Evolutionary conservation across 2,113 vertebrate genomes (phyloP).

Genomic region (Sorex fumeus): DNA sequence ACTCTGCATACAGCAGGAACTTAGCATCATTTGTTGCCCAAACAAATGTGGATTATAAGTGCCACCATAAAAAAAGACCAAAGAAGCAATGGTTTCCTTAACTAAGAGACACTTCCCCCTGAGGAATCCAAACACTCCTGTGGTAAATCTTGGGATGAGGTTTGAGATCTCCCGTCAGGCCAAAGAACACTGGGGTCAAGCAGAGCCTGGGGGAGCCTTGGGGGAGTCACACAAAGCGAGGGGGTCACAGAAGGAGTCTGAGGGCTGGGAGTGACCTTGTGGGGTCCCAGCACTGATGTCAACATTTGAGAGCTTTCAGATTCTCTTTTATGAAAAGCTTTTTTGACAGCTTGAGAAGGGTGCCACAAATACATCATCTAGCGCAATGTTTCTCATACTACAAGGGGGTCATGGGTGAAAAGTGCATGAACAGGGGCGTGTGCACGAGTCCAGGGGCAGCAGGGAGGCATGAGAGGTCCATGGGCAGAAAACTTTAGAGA

Average conservation of each 20-base stretch:
- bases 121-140: neutral
- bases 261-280: neutral
- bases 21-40: neutral
- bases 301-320: neutral
- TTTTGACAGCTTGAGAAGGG: slow-evolving; percentile 35
- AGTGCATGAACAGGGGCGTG: no score
- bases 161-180: neutral
- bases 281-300: neutral
- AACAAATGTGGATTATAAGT: neutral
- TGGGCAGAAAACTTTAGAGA: no score
- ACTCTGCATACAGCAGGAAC: neutral
- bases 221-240: neutral
- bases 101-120: neutral
- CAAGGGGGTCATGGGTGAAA: no score
- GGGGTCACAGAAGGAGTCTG: neutral
- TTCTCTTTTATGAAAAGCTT: slow-evolving; percentile 57
- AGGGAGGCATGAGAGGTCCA: no score
- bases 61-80: no score
- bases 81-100: no score
- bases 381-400: no score
- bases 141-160: neutral
- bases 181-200: neutral
- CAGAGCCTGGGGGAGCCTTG: no score
- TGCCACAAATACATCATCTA: neutral
- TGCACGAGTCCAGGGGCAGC: no score